Percentiles rank a stretch among this genome's conserved stretches.
These are phyloP conservation scores for Drosophila testacea DNA, from an alignment of 2,888 invertebrate genomes.

Conservation along the genomic window DNA sequence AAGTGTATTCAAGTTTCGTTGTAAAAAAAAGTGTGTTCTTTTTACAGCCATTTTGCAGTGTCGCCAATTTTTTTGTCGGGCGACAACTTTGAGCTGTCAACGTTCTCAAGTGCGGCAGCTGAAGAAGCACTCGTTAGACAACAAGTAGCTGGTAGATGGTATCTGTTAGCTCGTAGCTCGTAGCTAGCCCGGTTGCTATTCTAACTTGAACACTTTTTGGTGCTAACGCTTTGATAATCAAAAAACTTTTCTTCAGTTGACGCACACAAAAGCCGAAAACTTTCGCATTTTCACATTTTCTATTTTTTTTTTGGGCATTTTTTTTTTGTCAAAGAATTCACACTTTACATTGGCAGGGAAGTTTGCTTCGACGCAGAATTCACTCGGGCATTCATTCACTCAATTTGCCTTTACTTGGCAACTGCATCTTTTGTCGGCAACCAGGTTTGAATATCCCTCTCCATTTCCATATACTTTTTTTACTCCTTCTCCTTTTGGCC, in stretches of 20 bases:
- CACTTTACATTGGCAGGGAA: slow-evolving; percentile 58
- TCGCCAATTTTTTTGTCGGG: slow-evolving; percentile 65
- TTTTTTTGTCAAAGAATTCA: slow-evolving; percentile 60
- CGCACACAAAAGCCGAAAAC: slow-evolving; percentile 75
- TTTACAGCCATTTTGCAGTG: slow-evolving; percentile 57
- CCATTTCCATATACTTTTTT: neutral
- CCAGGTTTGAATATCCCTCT: slow-evolving; percentile 21
- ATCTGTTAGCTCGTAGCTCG: slow-evolving; percentile 43
- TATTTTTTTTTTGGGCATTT: slow-evolving; percentile 17
- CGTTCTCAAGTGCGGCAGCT: slow-evolving; percentile 54
- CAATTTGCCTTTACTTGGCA: slow-evolving; percentile 75
- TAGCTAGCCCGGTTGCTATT: slow-evolving; percentile 47
- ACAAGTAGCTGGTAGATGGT: slow-evolving; percentile 68
- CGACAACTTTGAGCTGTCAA: slow-evolving; percentile 70
- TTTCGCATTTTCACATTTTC: slow-evolving; percentile 56
- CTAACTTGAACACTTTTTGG: slow-evolving; percentile 74
- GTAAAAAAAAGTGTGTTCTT: slow-evolving; percentile 12
- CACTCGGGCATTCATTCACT: slow-evolving; percentile 77
- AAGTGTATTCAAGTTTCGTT: slow-evolving; percentile 47
- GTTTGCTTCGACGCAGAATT: slow-evolving; percentile 53
- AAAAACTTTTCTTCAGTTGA: slow-evolving; percentile 75
- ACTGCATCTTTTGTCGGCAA: slow-evolving; percentile 57
- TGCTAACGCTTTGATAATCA: slow-evolving; percentile 80
- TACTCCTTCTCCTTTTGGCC: too few species aligned
- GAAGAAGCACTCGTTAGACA: slow-evolving; percentile 65